Percentiles rank a stretch among this genome's conserved stretches.
Conservation (phyloP, 2,888 invertebrate genomes). For the Epistrophella euchroma region DNA sequence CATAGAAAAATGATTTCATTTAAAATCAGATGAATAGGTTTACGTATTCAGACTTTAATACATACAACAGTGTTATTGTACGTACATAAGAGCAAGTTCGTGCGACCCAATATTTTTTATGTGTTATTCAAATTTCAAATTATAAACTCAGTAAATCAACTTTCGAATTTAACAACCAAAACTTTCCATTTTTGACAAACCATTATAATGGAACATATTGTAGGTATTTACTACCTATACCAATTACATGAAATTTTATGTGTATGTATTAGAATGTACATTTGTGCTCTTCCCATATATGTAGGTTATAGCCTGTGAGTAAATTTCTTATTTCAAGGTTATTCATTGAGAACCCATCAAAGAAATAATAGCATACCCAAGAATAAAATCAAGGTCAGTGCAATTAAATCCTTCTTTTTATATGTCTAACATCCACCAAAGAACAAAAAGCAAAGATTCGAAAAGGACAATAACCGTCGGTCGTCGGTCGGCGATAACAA, state of each 20-base stretch:
- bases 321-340: conserved; percentile 28
- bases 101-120: too few relatives aligned
- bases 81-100: too few relatives aligned
- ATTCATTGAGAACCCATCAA: not conserved
- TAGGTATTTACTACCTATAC: too few relatives aligned
- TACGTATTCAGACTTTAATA: too few relatives aligned
- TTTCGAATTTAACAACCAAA: not conserved
- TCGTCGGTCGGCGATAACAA: too few relatives aligned
- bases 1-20: too few relatives aligned
- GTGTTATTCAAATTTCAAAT: too few relatives aligned
- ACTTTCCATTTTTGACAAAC: not conserved
- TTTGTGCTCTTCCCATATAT: too few relatives aligned
- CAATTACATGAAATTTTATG: not conserved
- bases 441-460: not conserved
- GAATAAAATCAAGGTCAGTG: conserved; percentile 16
- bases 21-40: too few relatives aligned
- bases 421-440: not conserved
- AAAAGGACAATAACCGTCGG: conserved; percentile 8
- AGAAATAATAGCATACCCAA: not conserved
- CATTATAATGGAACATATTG: too few relatives aligned
- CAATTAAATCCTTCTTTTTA: conserved; percentile 31
- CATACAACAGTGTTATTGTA: too few relatives aligned
- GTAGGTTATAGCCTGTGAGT: not conserved
- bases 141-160: not conserved
- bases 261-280: not conserved